Conservation (phyloP, 2,113 vertebrate genomes). For the Peromyscus polionotus region DNA sequence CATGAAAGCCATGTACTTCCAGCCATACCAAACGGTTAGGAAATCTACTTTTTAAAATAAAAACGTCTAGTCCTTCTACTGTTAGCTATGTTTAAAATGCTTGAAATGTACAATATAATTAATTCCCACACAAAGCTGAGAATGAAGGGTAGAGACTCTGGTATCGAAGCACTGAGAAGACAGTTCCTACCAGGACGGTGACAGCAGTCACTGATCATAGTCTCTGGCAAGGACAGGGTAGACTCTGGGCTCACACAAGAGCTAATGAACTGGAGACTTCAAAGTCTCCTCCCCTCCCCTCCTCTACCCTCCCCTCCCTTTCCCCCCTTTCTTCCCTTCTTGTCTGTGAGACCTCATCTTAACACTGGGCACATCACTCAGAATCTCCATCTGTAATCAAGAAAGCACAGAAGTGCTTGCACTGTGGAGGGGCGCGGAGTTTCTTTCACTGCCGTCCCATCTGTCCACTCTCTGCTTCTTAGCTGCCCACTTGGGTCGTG, state of each 20-base stretch:
- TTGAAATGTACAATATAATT: neutral
- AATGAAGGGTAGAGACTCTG: neutral
- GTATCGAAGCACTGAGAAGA: too few species aligned
- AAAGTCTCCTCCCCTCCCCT: accelerated
- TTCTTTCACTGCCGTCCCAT: neutral
- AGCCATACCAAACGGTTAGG: neutral
- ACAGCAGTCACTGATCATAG: neutral
- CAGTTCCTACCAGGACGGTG: neutral
- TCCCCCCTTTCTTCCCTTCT: neutral
- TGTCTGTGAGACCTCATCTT: neutral
- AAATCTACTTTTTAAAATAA: neutral
- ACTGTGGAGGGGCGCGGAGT: neutral
- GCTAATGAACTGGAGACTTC: neutral
- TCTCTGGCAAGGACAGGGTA: neutral
- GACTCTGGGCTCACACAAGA: neutral
- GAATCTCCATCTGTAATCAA: neutral
- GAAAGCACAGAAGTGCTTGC: neutral
- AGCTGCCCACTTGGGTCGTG: neutral
- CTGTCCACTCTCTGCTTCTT: neutral
- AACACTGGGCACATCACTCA: neutral
- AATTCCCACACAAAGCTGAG: neutral
- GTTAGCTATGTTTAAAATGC: neutral
- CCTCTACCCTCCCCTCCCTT: neutral
- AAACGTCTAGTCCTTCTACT: neutral
- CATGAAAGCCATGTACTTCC: neutral